Evolutionary conservation across 2,113 vertebrate genomes (phyloP).

Genomic region (Origma solitaria): DNA sequence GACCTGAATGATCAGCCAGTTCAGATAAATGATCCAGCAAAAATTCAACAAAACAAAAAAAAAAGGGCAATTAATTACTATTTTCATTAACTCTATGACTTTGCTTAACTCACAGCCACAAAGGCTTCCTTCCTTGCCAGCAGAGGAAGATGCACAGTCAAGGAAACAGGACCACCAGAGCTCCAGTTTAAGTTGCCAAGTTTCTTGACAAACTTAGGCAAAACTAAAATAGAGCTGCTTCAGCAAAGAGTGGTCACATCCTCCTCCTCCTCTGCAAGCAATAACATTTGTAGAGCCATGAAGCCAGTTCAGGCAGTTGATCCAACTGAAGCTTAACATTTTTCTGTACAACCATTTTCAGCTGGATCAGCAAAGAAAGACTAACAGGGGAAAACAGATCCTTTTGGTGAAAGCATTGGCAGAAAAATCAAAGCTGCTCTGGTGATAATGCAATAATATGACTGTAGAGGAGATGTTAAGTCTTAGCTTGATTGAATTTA

Average conservation of each 20-base stretch:
- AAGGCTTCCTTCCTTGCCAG: background rate
- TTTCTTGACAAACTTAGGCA: background rate
- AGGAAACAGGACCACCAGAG: background rate
- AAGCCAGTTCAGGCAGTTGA: background rate
- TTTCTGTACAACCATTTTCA: background rate
- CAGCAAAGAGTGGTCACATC: background rate
- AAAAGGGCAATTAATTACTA: background rate
- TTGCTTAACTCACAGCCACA: background rate
- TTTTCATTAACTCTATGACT: background rate
- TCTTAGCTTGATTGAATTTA: background rate
- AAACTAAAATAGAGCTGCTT: background rate
- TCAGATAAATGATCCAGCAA: background rate
- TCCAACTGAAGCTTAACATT: background rate
- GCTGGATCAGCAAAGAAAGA: background rate
- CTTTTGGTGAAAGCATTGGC: background rate
- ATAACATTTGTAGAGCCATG: background rate
- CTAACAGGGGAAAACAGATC: background rate
- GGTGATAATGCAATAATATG: background rate
- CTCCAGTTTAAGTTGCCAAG: background rate
- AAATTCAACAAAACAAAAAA: background rate
- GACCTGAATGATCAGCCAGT: background rate
- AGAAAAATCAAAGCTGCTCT: slow-evolving; percentile 11
- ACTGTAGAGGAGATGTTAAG: background rate
- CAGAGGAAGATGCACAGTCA: background rate
- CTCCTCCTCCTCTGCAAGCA: background rate